These are phyloP conservation scores for Antrozous pallidus DNA, from an alignment of 2,797 vertebrate species.

Conservation along the genomic window DNA sequence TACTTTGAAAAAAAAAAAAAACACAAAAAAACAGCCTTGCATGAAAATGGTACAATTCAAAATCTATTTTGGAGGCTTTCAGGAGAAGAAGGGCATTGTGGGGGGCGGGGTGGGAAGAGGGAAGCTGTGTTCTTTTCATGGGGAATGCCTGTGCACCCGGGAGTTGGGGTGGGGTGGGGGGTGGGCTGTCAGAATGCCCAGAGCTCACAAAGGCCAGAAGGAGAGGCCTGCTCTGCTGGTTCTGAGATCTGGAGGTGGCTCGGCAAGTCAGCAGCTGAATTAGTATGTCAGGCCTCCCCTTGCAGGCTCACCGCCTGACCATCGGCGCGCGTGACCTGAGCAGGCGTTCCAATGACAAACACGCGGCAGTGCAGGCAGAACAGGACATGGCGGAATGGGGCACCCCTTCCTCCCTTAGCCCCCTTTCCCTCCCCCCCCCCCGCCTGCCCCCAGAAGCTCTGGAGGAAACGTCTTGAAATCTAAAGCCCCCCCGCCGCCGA, in stretches of 20 bases:
- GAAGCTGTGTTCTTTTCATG: not conserved
- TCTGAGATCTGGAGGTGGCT: not conserved
- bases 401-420: too few species aligned
- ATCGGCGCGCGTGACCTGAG: not conserved
- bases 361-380: accelerated
- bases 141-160: not conserved
- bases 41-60: not conserved
- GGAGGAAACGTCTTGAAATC: not conserved
- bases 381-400: not conserved
- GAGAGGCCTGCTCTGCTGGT: not conserved
- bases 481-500: not conserved
- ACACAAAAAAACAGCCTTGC: not conserved
- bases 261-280: not conserved
- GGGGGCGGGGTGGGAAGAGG: too few species aligned
- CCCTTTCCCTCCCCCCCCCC: too few species aligned
- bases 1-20: not conserved
- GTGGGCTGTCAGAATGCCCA: not conserved
- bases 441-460: not conserved
- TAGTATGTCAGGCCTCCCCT: not conserved
- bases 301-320: not conserved
- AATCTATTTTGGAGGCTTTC: slow-evolving; percentile 44
- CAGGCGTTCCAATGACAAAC: not conserved
- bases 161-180: accelerated
- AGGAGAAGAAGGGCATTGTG: not conserved
- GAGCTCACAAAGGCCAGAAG: not conserved